These are phyloP conservation scores for Chaetops frenatus DNA, from an alignment of 2,113 vertebrate species.

Conservation along the genomic window DNA sequence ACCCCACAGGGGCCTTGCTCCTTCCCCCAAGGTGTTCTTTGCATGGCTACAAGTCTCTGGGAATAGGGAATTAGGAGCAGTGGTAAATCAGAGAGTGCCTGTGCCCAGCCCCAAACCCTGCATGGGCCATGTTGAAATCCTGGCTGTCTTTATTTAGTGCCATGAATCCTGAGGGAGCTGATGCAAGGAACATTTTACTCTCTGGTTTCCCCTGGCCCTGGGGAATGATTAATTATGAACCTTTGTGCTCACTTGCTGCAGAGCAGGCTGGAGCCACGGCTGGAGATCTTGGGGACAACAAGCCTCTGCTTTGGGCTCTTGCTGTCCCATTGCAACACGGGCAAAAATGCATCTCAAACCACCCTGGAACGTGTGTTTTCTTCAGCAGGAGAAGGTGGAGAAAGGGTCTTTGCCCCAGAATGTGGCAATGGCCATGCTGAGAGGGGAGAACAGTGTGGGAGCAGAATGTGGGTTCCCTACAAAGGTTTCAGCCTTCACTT, in stretches of 20 bases:
- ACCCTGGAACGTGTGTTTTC: neutral
- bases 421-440: neutral
- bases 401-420: neutral
- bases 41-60: neutral
- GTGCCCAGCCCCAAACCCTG: neutral
- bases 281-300: slow-evolving; percentile 6
- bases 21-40: neutral
- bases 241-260: slow-evolving; percentile 35
- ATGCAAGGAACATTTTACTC: slow-evolving; percentile 35
- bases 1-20: neutral
- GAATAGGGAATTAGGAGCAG: neutral
- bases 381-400: neutral
- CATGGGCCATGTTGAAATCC: neutral
- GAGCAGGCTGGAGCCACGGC: slow-evolving; percentile 1
- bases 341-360: slow-evolving; percentile 3
- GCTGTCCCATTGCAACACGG: neutral
- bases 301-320: slow-evolving; percentile 6
- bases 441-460: neutral
- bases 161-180: neutral
- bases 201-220: slow-evolving; percentile 8
- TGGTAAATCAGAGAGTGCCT: neutral
- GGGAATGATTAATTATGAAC: neutral
- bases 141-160: neutral
- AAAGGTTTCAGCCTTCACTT: slow-evolving; percentile 56
- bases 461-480: neutral